These are phyloP conservation scores for Siniperca obscura DNA, from an alignment of 2,797 vertebrate genomes.

Conservation along the genomic window DNA sequence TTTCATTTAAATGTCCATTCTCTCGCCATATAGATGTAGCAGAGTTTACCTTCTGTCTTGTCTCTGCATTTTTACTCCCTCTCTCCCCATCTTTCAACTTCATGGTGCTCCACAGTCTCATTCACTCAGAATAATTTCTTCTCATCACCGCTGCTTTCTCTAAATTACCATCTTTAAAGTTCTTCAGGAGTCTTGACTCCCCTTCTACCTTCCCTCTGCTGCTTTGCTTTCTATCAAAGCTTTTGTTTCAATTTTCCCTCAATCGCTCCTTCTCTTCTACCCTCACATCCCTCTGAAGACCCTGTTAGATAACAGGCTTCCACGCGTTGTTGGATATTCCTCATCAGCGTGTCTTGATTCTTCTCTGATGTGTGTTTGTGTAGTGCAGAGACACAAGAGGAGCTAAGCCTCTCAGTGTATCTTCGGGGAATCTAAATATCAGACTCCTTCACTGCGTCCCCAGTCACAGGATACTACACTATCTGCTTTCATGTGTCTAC, in stretches of 20 bases:
- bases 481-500: slow-evolving; percentile 80
- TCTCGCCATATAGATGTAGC: not conserved
- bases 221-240: slow-evolving; percentile 41
- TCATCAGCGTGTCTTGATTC: slow-evolving; percentile 65
- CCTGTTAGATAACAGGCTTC: slow-evolving; percentile 70
- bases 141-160: slow-evolving; percentile 46
- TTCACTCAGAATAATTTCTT: slow-evolving; percentile 60
- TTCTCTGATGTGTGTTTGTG: slow-evolving; percentile 75
- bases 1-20: not conserved
- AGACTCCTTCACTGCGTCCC: slow-evolving; percentile 69
- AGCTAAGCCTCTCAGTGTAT: slow-evolving; percentile 66
- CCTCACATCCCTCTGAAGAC: slow-evolving; percentile 62
- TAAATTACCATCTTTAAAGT: slow-evolving; percentile 68
- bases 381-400: slow-evolving; percentile 64
- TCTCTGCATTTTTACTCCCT: slow-evolving; percentile 1
- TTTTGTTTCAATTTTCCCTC: slow-evolving; percentile 61
- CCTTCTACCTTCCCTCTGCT: slow-evolving; percentile 37
- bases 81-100: slow-evolving; percentile 37
- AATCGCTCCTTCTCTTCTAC: slow-evolving; percentile 39
- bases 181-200: slow-evolving; percentile 55
- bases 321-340: slow-evolving; percentile 68
- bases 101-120: slow-evolving; percentile 34
- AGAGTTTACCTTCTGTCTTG: slow-evolving; percentile 21
- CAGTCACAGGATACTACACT: slow-evolving; percentile 75
- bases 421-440: slow-evolving; percentile 80